Conservation (phyloP, 2,888 invertebrate genomes). For the Ichneumoninae sp. region DNA sequence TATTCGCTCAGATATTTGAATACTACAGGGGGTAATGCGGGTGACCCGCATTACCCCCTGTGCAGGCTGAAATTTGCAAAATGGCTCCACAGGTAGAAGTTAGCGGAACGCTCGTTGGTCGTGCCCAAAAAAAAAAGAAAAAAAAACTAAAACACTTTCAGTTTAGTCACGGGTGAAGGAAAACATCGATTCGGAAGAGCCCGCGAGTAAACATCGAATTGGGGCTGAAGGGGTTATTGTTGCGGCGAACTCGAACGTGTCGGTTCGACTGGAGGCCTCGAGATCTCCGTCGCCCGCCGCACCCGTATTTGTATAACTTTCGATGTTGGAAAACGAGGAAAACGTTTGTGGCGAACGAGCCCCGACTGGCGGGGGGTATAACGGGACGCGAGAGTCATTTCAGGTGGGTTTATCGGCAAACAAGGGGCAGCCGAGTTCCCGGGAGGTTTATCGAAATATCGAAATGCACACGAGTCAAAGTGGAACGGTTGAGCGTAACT, state of each 20-base stretch:
- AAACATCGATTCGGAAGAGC: conserved; percentile 19
- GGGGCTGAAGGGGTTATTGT: conserved; percentile 18
- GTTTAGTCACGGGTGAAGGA: neutral
- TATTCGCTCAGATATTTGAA: neutral
- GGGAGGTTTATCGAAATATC: neutral
- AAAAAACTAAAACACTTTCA: neutral
- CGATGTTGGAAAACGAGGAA: conserved; percentile 20
- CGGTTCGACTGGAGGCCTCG: conserved; percentile 18
- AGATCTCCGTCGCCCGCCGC: conserved; percentile 17
- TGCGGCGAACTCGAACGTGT: neutral
- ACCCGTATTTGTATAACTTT: conserved; percentile 40
- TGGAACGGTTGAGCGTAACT: neutral
- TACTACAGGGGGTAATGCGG: no score
- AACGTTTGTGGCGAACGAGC: conserved; percentile 6
- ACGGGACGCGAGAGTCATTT: conserved; percentile 1
- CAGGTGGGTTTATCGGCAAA: conserved; percentile 7
- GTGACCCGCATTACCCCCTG: neutral
- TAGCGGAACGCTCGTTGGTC: neutral
- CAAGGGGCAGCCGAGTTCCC: neutral
- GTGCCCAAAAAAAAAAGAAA: neutral
- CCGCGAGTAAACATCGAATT: conserved; percentile 29
- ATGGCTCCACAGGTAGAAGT: neutral
- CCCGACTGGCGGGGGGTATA: neutral
- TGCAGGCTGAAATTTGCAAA: neutral
- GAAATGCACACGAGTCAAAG: conserved; percentile 5